Percentiles rank a stretch among this genome's conserved stretches.
These are phyloP conservation scores for Euschistus heros DNA, from an alignment of 1,140 invertebrate species.

Conservation along the genomic window DNA sequence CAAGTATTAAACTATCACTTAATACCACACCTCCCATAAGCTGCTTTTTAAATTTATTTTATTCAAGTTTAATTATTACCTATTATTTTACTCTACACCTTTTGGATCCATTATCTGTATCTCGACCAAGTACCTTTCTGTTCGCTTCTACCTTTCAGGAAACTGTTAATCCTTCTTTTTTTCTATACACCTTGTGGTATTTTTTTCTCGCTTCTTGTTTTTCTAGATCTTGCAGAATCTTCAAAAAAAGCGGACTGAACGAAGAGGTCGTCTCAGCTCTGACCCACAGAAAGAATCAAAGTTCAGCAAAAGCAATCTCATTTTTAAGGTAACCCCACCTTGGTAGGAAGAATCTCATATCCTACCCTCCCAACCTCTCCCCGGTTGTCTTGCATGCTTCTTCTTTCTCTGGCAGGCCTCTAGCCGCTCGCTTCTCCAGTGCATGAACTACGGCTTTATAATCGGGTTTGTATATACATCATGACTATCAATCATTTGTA, in stretches of 20 bases:
- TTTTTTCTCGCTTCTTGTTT: constrained; percentile 34
- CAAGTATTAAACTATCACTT: neutral
- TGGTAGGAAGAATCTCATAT: constrained; percentile 21
- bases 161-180: constrained; percentile 28
- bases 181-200: constrained; percentile 35
- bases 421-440: constrained; percentile 18
- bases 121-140: constrained; percentile 15
- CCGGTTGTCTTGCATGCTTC: constrained; percentile 19
- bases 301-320: constrained; percentile 89
- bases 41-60: constrained; percentile 30
- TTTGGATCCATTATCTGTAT: constrained; percentile 1
- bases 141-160: constrained; percentile 25
- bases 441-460: constrained; percentile 16
- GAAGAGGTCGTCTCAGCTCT: constrained; percentile 80
- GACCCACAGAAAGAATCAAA: constrained; percentile 72
- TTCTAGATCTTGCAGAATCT: constrained; percentile 95
- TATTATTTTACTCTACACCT: constrained; percentile 24
- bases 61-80: constrained; percentile 21
- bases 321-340: constrained; percentile 80
- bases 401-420: constrained; percentile 20
- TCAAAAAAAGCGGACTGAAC: constrained; percentile 91
- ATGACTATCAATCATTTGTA: constrained; percentile 1
- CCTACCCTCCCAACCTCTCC: constrained; percentile 13
- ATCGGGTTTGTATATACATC: constrained; percentile 8
- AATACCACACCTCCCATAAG: neutral